Conservation (phyloP, 2,888 invertebrate genomes). For the Agonopterix subpropinquella region DNA sequence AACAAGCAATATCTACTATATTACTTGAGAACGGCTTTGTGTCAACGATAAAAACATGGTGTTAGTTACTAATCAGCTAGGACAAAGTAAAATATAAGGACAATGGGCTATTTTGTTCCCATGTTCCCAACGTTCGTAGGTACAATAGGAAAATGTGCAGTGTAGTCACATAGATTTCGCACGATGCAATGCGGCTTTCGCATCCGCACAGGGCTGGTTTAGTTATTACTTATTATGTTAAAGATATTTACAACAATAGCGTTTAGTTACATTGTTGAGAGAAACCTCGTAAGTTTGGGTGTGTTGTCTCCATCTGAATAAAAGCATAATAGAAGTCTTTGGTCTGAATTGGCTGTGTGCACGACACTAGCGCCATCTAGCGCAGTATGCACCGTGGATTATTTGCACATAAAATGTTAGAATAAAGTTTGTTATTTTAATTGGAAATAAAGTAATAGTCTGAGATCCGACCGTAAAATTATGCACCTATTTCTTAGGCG, state of each 20-base stretch:
- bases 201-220: constrained; percentile 23
- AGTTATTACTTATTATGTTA: constrained; percentile 17
- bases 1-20: constrained; percentile 27
- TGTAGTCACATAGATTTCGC: constrained; percentile 36
- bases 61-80: constrained; percentile 60
- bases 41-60: constrained; percentile 51
- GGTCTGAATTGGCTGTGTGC: too few species aligned
- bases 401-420: too few species aligned
- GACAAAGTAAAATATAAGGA: constrained; percentile 50
- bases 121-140: constrained; percentile 34
- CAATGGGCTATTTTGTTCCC: constrained; percentile 50
- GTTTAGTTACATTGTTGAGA: constrained; percentile 16
- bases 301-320: too few species aligned
- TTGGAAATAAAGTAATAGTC: too few species aligned
- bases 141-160: constrained; percentile 34
- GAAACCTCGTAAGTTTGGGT: too few species aligned
- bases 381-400: too few species aligned
- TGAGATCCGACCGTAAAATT: too few species aligned
- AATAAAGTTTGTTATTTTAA: too few species aligned
- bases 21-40: constrained; percentile 61
- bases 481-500: too few species aligned
- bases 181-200: constrained; percentile 22
- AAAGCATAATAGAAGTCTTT: too few species aligned
- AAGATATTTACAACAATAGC: constrained; percentile 11
- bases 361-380: too few species aligned